A percentile compares a stretch with the other conserved stretches of the same genome.
Evolutionary conservation across 2,113 vertebrate species (phyloP).

Genomic region (Gopherus evgoodei): DNA sequence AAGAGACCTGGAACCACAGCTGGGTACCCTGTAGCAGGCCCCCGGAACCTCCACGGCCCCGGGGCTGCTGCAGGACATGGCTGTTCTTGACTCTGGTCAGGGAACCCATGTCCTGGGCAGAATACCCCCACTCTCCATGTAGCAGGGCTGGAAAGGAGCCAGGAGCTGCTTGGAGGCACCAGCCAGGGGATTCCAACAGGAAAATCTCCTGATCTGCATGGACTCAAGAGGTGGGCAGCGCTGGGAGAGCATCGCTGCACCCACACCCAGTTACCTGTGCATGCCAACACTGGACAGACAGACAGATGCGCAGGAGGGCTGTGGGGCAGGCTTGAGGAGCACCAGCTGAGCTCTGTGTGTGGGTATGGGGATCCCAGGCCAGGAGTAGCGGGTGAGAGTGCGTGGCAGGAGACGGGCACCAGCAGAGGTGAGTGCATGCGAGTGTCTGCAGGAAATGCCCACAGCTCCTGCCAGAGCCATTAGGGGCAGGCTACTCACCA

Average conservation of each 20-base stretch:
- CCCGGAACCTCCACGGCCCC: no score
- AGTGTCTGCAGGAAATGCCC: background rate
- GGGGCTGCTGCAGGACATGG: background rate
- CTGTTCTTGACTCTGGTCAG: background rate
- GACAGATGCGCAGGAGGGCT: background rate
- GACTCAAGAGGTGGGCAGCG: background rate
- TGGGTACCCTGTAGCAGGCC: background rate
- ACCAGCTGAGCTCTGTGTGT: background rate
- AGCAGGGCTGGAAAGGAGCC: background rate
- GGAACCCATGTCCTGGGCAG: background rate
- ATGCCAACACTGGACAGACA: background rate
- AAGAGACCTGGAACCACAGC: background rate
- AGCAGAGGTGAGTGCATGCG: background rate
- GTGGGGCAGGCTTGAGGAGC: background rate
- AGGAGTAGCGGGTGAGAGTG: background rate
- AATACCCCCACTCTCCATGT: background rate
- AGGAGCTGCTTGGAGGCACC: background rate
- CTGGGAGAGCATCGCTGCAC: no score
- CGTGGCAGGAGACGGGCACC: background rate
- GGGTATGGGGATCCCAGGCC: background rate
- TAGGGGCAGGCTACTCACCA: background rate
- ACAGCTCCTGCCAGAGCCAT: background rate
- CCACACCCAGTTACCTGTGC: background rate
- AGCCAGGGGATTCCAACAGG: background rate
- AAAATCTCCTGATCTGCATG: no score